These are phyloP conservation scores for Sternarchorhynchus goeldii DNA, from an alignment of 2,797 vertebrate species.

Conservation along the genomic window DNA sequence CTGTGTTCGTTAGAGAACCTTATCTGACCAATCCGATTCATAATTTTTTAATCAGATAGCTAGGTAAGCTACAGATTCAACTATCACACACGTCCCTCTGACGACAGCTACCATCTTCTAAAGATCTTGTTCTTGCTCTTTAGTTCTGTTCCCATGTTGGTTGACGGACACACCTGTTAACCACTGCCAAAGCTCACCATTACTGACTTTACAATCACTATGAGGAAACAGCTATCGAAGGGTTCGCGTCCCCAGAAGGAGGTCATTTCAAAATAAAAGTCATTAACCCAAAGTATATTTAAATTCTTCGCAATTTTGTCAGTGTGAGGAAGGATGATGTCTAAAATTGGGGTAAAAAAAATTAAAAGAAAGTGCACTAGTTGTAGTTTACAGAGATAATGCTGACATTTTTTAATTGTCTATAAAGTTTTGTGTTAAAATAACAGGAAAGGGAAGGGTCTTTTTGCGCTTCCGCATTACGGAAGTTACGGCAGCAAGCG, in stretches of 20 bases:
- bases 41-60: background rate
- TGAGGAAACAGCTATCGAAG: background rate
- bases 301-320: too few relatives aligned
- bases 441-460: conserved; percentile 51
- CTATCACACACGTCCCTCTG: background rate
- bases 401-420: background rate
- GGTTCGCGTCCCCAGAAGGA: background rate
- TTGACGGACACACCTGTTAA: background rate
- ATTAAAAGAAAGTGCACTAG: background rate
- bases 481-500: conserved; percentile 37
- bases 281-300: background rate
- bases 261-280: conserved; percentile 17
- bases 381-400: background rate
- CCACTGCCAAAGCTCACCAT: background rate
- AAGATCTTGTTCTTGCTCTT: background rate
- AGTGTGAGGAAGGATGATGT: too few relatives aligned
- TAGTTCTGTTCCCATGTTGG: background rate
- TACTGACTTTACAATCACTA: background rate
- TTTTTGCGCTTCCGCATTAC: conserved; percentile 57
- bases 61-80: background rate
- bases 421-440: conserved; percentile 57
- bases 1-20: too few relatives aligned
- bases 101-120: background rate
- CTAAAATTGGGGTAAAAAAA: background rate
- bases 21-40: background rate